Base-by-base conservation (phyloP, 2,888 invertebrate genomes). In the Gasteruption jaculator region DNA sequence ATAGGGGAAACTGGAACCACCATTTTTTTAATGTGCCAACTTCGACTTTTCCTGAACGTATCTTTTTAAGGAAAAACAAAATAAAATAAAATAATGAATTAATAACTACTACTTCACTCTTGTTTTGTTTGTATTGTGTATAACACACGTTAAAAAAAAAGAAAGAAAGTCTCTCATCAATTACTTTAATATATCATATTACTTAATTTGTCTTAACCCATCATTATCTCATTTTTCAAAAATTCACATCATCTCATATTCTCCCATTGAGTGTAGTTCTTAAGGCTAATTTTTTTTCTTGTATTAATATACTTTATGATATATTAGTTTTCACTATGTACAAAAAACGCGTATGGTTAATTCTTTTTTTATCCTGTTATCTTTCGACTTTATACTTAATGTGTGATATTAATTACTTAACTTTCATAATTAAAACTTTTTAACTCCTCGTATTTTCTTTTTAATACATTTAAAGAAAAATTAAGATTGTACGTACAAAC, bases 271-370 rank as follows among this genome's bases (percentile, higher is more conserved):
- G n/a, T n/a, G n/a, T n/a, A n/a, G 34, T 35, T 47, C 44, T 33
- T 41, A 35, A 7, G 25, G 45, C 45, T 32, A 41, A 43, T 41
- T 47, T 50, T 52, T 50, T 14, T 20, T 33, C 53, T 62, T 58
- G 52, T 52, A 54, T 56, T 61, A 61, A 57, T 62, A 55, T 58
- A n/a, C n/a, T 59, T 59, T 61, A 62, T 58, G 62, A 63, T 65
- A 65, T 62, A 65, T 64, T 65, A 63, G 57, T 59, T 57, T 57
- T 62, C 46, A 58, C 56, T 63, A 60, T 61, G 54, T 61, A 59
- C 63, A 61, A 58, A 42, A 43, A 60, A 58, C 58, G 59, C 58
- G 53, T 58, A 57, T 49, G 57, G 49, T 50, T 27, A 29, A n/a
- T n/a, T n/a, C 25, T 47, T 45, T 39, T 53, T 48, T 54, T 52